These are phyloP conservation scores for Emys orbicularis DNA, from an alignment of 2,797 vertebrate species.

Conservation along the genomic window DNA sequence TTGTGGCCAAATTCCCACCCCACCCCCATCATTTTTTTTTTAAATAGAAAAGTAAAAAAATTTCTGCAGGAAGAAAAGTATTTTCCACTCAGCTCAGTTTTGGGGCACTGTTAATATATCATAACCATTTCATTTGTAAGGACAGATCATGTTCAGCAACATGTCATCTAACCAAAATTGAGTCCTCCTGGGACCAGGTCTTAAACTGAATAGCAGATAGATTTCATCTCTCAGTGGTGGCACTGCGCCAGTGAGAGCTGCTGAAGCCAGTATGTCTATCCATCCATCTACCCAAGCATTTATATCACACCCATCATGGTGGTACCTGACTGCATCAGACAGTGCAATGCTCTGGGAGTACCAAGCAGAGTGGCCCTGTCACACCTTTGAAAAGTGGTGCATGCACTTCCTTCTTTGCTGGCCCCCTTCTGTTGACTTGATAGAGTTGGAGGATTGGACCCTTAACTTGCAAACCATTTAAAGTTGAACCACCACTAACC, in stretches of 20 bases:
- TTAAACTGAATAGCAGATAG: not conserved
- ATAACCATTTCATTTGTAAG: not conserved
- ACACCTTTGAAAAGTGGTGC: not conserved
- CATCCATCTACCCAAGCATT: not conserved
- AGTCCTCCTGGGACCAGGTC: not conserved
- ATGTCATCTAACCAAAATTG: not conserved
- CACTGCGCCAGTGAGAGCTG: not conserved
- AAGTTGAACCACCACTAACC: not conserved
- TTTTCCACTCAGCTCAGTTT: not conserved
- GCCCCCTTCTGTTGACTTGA: not conserved
- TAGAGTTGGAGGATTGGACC: not conserved
- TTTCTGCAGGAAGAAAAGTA: not conserved
- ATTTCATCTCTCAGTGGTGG: not conserved
- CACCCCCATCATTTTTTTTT: not conserved
- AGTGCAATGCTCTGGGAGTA: not conserved
- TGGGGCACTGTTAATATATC: not conserved
- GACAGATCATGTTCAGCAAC: not conserved
- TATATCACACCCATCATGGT: not conserved
- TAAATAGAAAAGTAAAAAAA: not conserved
- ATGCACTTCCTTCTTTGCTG: not conserved
- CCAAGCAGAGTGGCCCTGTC: not conserved
- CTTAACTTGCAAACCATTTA: not conserved
- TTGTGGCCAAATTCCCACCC: not conserved
- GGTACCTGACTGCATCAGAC: not conserved
- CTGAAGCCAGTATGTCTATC: not conserved